These are phyloP conservation scores for Penaeus indicus DNA, from an alignment of 1,140 invertebrate species.

Conservation along the genomic window DNA sequence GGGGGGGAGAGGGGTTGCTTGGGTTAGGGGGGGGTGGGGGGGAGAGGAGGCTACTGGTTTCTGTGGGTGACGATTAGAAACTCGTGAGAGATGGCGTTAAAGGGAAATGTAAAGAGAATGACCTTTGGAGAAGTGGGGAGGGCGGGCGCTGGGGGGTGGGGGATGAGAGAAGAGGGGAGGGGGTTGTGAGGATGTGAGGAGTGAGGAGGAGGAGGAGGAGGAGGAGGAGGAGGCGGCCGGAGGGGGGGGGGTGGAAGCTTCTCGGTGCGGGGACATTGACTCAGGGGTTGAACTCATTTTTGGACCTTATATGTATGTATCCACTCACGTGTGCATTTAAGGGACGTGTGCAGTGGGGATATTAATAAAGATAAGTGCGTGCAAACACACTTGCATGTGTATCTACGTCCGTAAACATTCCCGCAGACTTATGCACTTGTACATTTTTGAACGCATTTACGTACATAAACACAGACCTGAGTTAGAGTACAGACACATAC, in stretches of 20 bases:
- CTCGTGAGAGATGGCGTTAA: no score
- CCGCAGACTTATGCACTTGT: not conserved
- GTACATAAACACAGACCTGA: constrained; percentile 24
- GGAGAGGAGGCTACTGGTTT: no score
- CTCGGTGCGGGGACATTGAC: no score
- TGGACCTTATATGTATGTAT: not conserved
- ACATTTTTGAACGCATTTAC: not conserved
- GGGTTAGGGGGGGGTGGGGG: no score
- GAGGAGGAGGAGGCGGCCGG: no score
- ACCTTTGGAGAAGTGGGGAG: not conserved
- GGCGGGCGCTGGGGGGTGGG: constrained; percentile 4
- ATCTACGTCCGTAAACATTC: not conserved
- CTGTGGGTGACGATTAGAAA: no score
- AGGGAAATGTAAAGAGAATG: no score
- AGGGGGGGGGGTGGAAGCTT: not conserved
- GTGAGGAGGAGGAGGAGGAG: no score
- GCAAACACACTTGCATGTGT: not conserved
- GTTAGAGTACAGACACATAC: not conserved
- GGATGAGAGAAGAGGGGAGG: not conserved
- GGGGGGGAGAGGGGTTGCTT: no score
- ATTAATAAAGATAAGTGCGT: not conserved
- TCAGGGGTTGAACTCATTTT: not conserved
- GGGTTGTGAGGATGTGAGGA: no score
- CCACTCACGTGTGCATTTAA: not conserved
- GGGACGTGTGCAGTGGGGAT: no score